Conservation (phyloP, 2,888 invertebrate genomes). For the Drosophila parthenogenetica region DNA sequence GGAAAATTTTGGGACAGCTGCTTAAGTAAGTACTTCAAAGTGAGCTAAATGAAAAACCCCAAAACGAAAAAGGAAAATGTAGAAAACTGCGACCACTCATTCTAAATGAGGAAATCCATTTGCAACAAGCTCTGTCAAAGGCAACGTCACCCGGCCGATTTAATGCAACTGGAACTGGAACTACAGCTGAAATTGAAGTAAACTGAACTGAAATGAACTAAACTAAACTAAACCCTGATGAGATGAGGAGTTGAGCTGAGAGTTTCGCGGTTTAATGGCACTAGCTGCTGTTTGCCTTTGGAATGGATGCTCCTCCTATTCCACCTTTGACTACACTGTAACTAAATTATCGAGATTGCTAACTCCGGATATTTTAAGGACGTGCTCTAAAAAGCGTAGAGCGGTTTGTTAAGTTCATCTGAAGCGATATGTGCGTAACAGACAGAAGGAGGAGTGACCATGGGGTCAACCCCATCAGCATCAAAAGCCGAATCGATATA, state of each 20-base stretch:
- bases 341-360: too few species aligned
- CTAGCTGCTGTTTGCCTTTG: conserved; percentile 39
- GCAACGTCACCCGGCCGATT: conserved; percentile 42
- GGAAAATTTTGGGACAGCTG: conserved; percentile 36
- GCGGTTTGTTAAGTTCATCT: too few species aligned
- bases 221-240: conserved; percentile 3
- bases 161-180: conserved; percentile 1
- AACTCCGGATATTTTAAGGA: too few species aligned
- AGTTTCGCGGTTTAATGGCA: conserved; percentile 51
- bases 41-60: conserved; percentile 36
- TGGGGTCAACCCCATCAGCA: too few species aligned
- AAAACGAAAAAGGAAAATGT: conserved; percentile 27
- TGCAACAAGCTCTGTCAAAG: conserved; percentile 68
- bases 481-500: too few species aligned
- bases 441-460: too few species aligned
- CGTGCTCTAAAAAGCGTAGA: too few species aligned
- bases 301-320: background rate
- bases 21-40: conserved; percentile 19
- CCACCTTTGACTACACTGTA: too few species aligned
- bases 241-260: conserved; percentile 18
- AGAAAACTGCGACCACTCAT: conserved; percentile 57
- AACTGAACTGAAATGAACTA: conserved; percentile 13
- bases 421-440: too few species aligned
- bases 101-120: conserved; percentile 74
- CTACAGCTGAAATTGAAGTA: conserved; percentile 4